Evolutionary conservation across 2,113 vertebrate species (phyloP).

Genomic region (Oenanthe melanoleuca): DNA sequence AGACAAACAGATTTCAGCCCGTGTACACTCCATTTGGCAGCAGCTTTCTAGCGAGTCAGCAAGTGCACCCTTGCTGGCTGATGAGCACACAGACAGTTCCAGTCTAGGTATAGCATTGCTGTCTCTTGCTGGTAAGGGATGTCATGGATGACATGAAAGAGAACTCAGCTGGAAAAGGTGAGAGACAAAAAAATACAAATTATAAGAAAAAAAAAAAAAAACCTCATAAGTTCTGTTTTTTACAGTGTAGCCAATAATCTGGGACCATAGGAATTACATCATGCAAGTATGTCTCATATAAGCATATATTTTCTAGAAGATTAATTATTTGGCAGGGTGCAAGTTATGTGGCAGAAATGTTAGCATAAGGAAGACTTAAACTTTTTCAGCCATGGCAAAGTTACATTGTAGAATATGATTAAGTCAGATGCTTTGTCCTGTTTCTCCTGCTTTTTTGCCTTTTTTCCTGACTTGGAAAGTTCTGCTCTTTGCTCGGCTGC

Average conservation of each 20-base stretch:
- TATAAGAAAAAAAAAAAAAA: not conserved
- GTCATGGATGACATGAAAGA: constrained; percentile 36
- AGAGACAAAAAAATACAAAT: constrained; percentile 37
- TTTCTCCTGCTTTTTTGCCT: not conserved
- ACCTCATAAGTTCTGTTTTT: not conserved
- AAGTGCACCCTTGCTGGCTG: constrained; percentile 30
- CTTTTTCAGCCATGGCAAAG: constrained; percentile 46
- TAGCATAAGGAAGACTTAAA: constrained; percentile 29
- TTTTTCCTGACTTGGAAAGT: constrained; percentile 52
- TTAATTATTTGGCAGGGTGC: not conserved
- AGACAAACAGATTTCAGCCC: constrained; percentile 46
- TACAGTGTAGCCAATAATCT: not conserved
- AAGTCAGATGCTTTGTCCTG: constrained; percentile 29
- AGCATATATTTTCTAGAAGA: constrained; percentile 15
- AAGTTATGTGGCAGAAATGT: not conserved
- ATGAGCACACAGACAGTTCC: constrained; percentile 8
- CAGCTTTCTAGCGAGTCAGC: constrained; percentile 51
- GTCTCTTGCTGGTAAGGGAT: constrained; percentile 20
- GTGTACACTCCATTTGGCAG: constrained; percentile 47
- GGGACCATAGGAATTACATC: not conserved
- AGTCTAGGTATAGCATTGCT: not conserved
- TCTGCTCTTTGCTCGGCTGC: constrained; percentile 56
- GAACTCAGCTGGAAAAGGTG: constrained; percentile 23
- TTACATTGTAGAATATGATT: constrained; percentile 29
- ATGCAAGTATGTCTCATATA: not conserved